Base-by-base conservation (phyloP, 2,113 vertebrate genomes). In the Genyomyrus donnyi region DNA sequence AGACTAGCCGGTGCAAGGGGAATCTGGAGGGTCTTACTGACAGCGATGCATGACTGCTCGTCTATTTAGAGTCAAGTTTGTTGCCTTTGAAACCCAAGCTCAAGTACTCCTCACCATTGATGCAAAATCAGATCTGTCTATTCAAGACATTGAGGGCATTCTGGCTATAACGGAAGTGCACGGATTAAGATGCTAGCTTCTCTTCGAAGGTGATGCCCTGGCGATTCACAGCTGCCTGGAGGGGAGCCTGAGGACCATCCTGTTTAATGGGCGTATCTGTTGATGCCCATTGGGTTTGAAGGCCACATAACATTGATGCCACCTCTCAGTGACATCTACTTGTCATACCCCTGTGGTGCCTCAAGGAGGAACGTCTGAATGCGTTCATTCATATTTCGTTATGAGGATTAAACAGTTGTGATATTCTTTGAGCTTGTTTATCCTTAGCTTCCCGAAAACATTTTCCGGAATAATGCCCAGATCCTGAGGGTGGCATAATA, bases 341-440 rank as follows among this genome's bases (percentile, higher is more conserved):
- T 27, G 10, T 88, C 80, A 42, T 74, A 46, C 49, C 89, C 42
- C 85, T 21, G 24, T 17, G 84, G 21, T 85, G 83, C 17, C 31
- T 87, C 42, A 48, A 77, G 50, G 66, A 52, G 89, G 56, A 52
- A 90, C 56, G 45, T 84, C 83, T 90, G 89, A 89, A 85, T n/a
- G 89, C 88, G 39, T 89, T 83, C 91, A 88, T 89, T 91, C 58
- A 56, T 56, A 80, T 84, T 11, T 87, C 11, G 83, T 83, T 85
- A 90, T 27, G 24, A 50, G 50, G 88, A 53, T 90, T 70, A 87
- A 88, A 91, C 87, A 66, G 74, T 90, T 46, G 88, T 88, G 89
- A 89, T 91, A 91, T 90, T 93, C 89, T 91, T 91, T 80, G 91
- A 93, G 90, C 90, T 39, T 89, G 85, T 89, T 90, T 88, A 89